A percentile compares a stretch with the other conserved stretches of the same genome.
Evolutionary conservation across 2,888 invertebrate genomes (phyloP).

Genomic region (Napeogenes inachia): DNA sequence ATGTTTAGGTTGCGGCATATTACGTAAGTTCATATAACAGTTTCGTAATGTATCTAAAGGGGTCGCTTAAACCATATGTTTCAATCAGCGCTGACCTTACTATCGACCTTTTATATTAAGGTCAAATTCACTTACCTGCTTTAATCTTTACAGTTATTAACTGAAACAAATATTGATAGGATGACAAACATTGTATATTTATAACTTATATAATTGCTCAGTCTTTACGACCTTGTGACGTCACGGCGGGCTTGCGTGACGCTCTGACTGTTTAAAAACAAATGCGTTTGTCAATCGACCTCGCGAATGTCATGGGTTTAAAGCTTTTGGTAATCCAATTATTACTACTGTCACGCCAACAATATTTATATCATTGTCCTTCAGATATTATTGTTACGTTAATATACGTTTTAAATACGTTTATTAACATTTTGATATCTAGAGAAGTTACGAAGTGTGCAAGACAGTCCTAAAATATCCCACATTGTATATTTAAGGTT

Average conservation of each 20-base stretch:
- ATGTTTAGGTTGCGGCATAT: constrained; percentile 11
- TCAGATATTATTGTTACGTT: constrained; percentile 10
- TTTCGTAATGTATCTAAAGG: constrained; percentile 21
- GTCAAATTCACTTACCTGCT: constrained; percentile 36
- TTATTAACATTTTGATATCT: too few species aligned
- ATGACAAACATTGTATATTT: not conserved
- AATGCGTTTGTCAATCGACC: constrained; percentile 44
- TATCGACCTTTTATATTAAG: constrained; percentile 47
- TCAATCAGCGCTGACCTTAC: constrained; percentile 48
- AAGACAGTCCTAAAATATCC: too few species aligned
- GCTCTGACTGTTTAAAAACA: constrained; percentile 18
- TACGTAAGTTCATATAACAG: constrained; percentile 20
- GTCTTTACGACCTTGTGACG: constrained; percentile 30
- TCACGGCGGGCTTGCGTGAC: constrained; percentile 40
- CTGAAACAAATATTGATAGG: constrained; percentile 12
- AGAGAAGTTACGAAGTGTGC: too few species aligned
- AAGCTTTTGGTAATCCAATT: constrained; percentile 45
- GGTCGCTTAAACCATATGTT: constrained; percentile 36
- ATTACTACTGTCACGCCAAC: constrained; percentile 27
- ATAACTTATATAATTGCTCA: constrained; percentile 9
- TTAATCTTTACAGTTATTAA: constrained; percentile 6
- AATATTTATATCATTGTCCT: constrained; percentile 16
- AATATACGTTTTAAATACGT: too few species aligned
- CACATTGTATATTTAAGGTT: too few species aligned
- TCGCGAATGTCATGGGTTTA: constrained; percentile 57